Base-by-base conservation (phyloP, 2,797 vertebrate species). In the Potorous gilbertii region DNA sequence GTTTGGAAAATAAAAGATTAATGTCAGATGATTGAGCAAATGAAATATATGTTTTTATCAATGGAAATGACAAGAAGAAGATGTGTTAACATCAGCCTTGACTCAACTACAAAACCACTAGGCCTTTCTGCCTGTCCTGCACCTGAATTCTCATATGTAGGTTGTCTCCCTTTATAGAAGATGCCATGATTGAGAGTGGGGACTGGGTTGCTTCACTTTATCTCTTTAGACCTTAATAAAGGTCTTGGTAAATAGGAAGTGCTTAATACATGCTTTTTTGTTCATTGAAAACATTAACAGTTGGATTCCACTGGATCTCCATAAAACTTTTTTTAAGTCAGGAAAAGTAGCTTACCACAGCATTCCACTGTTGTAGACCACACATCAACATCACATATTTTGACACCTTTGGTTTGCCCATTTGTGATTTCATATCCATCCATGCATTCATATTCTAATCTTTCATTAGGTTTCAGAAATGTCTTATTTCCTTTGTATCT, bases 401-500 rank as follows among this genome's bases (percentile, higher is more conserved):
- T 40, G 0, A 89, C 95, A 46, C 89, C 98, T 52, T 12, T 93
- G 50, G 74, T 56, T 5, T 0, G 29, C 2, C 95, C 96, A 40
- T 57, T 1, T 94, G 0, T 4, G 9, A 96, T 98, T 95, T 96
- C 94, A 94, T 97, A 98, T 55, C 98, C 98, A 16, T 97, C 57
- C 13, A 9, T 5, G 93, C 98, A 99, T 1, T 93, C 57, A 55
- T 98, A 99, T 1, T 97, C 92, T 94, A 98, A 56, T 54, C 1
- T 94, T 18, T 98, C 98, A 91, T 90, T 97, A 91, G 97, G 92
- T 52, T 98, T 14, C 93, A 98, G 98, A 56, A 96, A 0, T 0
- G 29, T 92, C 56, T 59, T 90, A 4, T 57, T 96, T 89, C 52
- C n/a, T 0, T 90, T 57, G 21, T 56, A 2, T 94, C 18, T 56